Conservation (phyloP, 53 echinoderm and acorn worm species). For the Paelopatides confundens region DNA sequence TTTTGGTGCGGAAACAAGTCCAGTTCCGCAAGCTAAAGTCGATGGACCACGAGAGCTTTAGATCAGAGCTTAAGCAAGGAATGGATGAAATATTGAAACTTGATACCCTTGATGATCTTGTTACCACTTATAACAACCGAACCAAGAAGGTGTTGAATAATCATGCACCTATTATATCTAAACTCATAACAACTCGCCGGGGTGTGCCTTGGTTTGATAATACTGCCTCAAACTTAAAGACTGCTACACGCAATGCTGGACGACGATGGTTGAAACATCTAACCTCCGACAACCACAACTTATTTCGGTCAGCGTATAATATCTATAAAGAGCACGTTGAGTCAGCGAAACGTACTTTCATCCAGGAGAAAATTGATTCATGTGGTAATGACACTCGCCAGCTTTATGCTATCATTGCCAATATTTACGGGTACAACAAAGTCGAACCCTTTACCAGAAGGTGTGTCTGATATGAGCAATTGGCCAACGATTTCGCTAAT, state of each 20-base stretch:
- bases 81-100: not conserved
- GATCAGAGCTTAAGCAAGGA: not conserved
- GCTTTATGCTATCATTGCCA: constrained; percentile 17
- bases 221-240: not conserved
- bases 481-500: constrained; percentile 14
- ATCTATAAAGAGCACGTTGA: constrained; percentile 19
- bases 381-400: constrained; percentile 30
- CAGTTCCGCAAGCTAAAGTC: constrained; percentile 32
- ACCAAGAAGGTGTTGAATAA: constrained; percentile 11
- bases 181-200: not conserved
- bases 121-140: not conserved
- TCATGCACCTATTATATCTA: constrained; percentile 27
- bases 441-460: not conserved
- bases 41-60: constrained; percentile 6
- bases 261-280: constrained; percentile 25
- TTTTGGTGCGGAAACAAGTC: constrained; percentile 21
- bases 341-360: not conserved
- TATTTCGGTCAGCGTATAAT: not conserved
- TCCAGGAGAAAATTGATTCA: not conserved
- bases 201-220: constrained; percentile 13
- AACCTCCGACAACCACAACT: not conserved
- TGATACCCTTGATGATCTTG: constrained; percentile 13
- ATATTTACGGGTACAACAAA: not conserved
- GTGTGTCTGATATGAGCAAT: constrained; percentile 6
- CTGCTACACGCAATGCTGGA: constrained; percentile 16